Conservation (phyloP, 2,888 invertebrate species). For the Ceriagrion tenellum region DNA sequence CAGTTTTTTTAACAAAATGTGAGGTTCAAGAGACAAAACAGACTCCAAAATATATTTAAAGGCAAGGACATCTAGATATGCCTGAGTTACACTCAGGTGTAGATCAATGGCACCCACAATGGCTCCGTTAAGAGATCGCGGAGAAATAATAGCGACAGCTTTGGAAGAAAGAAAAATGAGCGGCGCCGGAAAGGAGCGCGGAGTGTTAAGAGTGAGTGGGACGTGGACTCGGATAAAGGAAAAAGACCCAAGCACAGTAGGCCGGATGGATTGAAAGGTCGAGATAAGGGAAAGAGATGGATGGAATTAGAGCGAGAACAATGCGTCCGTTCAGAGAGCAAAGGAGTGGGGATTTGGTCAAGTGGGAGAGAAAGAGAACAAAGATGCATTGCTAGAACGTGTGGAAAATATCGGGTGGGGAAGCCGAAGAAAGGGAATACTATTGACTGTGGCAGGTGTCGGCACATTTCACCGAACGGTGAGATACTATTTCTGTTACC, state of each 20-base stretch:
- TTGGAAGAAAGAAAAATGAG: neutral
- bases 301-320: conserved; percentile 19
- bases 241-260: neutral
- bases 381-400: conserved; percentile 33
- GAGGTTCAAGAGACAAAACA: neutral
- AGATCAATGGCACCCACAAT: neutral
- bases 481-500: neutral
- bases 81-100: neutral
- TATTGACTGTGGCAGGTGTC: neutral
- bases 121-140: neutral
- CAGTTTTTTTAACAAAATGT: neutral
- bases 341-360: neutral
- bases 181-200: neutral
- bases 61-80: neutral
- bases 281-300: conserved; percentile 11
- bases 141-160: neutral
- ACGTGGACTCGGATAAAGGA: neutral
- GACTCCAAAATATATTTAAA: neutral
- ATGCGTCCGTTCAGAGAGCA: neutral
- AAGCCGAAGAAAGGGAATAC: neutral
- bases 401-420: neutral
- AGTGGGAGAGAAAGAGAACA: neutral
- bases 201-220: neutral
- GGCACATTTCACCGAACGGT: neutral
- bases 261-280: neutral